phyloP scores from a whole-genome alignment of 1,140 invertebrate species.

The Drosophila equinoxialis region DNA sequence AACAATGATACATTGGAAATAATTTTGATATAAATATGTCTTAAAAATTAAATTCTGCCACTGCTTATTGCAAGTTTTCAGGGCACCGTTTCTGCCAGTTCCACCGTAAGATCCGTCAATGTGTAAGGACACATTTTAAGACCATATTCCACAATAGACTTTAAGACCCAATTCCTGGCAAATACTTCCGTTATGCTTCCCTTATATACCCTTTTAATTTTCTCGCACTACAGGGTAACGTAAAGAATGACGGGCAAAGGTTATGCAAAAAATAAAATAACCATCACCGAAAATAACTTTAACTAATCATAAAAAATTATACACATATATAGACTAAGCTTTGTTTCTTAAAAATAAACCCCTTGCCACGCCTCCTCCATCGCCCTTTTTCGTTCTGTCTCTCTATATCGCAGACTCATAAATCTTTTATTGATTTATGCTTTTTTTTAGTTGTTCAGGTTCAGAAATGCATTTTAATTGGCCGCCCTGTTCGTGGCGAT shows the following conservation, averaged over 20 bases:
- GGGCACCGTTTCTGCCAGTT: no score
- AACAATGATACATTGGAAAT: no score
- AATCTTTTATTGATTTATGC: slow-evolving; percentile 80
- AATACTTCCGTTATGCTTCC: no score
- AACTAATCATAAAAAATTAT: slow-evolving; percentile 78
- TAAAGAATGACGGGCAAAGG: slow-evolving; percentile 39
- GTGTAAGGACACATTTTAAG: no score
- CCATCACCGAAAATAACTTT: slow-evolving; percentile 42
- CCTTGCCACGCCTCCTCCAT: neutral
- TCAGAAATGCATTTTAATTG: slow-evolving; percentile 78
- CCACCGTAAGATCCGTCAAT: no score
- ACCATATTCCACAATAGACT: no score
- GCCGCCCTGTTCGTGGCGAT: slow-evolving; percentile 55
- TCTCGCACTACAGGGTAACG: neutral
- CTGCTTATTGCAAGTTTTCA: no score
- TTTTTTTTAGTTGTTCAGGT: slow-evolving; percentile 23
- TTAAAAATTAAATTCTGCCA: no score
- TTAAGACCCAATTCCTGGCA: no score
- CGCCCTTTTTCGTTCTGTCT: slow-evolving; percentile 5
- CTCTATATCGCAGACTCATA: slow-evolving; percentile 61
- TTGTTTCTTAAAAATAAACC: slow-evolving; percentile 1
- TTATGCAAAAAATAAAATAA: slow-evolving; percentile 60
- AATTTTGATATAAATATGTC: no score
- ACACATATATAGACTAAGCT: slow-evolving; percentile 57
- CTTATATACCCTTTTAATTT: neutral